Conservation (phyloP, 2,797 vertebrate genomes). For the Enteromius treurensis region DNA sequence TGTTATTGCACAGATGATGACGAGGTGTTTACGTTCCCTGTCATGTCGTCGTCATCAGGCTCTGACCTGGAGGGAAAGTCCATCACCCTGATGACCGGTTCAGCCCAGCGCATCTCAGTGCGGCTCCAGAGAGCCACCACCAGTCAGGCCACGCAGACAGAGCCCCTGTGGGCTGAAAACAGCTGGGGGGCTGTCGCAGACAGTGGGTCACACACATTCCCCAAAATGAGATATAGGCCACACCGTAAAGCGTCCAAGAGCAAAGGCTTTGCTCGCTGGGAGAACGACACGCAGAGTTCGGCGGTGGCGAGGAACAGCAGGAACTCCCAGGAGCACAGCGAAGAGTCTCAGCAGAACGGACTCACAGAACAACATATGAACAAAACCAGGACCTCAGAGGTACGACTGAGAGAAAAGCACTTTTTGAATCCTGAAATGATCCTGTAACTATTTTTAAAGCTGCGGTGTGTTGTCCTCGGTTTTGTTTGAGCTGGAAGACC, state of each 20-base stretch:
- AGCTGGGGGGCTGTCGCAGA: slow-evolving; percentile 79
- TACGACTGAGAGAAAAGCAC: slow-evolving; percentile 56
- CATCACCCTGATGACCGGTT: slow-evolving; percentile 92
- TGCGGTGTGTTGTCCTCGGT: background rate
- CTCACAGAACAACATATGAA: slow-evolving; percentile 64
- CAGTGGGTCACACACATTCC: slow-evolving; percentile 91
- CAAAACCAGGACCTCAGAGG: slow-evolving; percentile 77
- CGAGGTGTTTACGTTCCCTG: slow-evolving; percentile 92
- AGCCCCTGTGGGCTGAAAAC: slow-evolving; percentile 88
- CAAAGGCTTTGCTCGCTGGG: slow-evolving; percentile 92
- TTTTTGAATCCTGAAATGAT: background rate
- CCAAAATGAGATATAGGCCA: slow-evolving; percentile 92
- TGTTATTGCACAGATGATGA: slow-evolving; percentile 80
- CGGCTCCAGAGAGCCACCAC: slow-evolving; percentile 89
- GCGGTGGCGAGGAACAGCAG: slow-evolving; percentile 53
- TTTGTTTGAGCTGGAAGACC: background rate
- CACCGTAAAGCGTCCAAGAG: slow-evolving; percentile 86
- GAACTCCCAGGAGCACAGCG: slow-evolving; percentile 66
- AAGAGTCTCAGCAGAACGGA: slow-evolving; percentile 61
- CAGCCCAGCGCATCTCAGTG: slow-evolving; percentile 92
- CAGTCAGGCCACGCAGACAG: slow-evolving; percentile 94
- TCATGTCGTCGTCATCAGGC: slow-evolving; percentile 70
- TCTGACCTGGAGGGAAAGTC: slow-evolving; percentile 82
- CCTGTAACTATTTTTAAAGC: background rate
- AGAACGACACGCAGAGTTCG: slow-evolving; percentile 80